These are phyloP conservation scores for Spinibarbus caldwelli DNA, from an alignment of 2,797 vertebrate species.

Conservation along the genomic window DNA sequence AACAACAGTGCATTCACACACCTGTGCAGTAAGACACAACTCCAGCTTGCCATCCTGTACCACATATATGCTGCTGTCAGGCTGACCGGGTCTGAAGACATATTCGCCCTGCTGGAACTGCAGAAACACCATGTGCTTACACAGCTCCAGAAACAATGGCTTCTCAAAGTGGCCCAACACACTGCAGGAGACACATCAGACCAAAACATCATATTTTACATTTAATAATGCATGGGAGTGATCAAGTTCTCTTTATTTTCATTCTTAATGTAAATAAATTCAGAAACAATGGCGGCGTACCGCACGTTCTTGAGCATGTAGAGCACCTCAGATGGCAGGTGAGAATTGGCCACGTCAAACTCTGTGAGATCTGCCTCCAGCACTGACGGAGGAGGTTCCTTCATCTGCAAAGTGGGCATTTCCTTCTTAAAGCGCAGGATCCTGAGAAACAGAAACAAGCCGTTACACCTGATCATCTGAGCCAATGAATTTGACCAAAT, in stretches of 20 bases:
- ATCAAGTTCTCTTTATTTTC: neutral
- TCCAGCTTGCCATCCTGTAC: constrained; percentile 95
- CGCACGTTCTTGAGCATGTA: constrained; percentile 98
- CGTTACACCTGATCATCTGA: neutral
- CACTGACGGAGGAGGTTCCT: constrained; percentile 90
- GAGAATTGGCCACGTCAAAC: constrained; percentile 92
- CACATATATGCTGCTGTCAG: constrained; percentile 94
- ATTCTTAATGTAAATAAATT: neutral
- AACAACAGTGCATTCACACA: too few species aligned
- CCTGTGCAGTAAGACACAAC: constrained; percentile 87
- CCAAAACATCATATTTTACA: neutral
- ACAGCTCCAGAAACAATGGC: constrained; percentile 93
- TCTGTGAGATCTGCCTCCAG: constrained; percentile 91
- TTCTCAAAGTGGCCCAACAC: constrained; percentile 98
- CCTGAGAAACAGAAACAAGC: constrained; percentile 74
- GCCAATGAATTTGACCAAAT: neutral
- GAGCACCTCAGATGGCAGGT: constrained; percentile 94
- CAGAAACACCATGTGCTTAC: constrained; percentile 94
- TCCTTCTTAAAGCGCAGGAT: constrained; percentile 93
- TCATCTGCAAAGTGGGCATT: constrained; percentile 87
- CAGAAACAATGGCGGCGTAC: constrained; percentile 69
- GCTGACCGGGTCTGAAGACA: constrained; percentile 91
- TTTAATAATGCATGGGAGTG: neutral
- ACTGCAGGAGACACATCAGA: constrained; percentile 66
- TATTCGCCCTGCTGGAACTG: constrained; percentile 91